phyloP scores from a whole-genome alignment of 2,888 invertebrate genomes.

The Philhelius pedissequus region DNA sequence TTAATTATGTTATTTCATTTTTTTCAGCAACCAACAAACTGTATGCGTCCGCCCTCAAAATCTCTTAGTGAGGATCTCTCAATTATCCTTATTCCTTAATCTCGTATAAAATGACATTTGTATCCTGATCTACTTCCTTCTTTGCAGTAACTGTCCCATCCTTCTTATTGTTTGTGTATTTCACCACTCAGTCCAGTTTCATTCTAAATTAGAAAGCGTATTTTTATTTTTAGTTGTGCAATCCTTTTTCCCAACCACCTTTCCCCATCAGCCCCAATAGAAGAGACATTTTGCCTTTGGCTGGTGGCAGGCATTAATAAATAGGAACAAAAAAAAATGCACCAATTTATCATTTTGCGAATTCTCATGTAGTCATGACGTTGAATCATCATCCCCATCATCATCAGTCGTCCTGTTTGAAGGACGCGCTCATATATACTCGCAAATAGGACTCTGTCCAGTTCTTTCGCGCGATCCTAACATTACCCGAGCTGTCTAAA shows the following conservation, averaged over 20 bases:
- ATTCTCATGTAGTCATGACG: constrained; percentile 24
- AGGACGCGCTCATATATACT: background rate
- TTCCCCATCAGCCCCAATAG: constrained; percentile 29
- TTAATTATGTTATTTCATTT: constrained; percentile 59
- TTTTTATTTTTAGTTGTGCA: constrained; percentile 41
- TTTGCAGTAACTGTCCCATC: background rate
- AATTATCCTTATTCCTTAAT: constrained; percentile 67
- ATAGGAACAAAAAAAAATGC: constrained; percentile 48
- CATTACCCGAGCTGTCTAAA: background rate
- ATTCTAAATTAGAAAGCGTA: constrained; percentile 14
- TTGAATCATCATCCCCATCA: constrained; percentile 59
- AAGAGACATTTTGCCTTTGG: constrained; percentile 37
- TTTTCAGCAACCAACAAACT: constrained; percentile 6
- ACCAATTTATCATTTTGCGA: constrained; percentile 61
- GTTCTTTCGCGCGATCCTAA: background rate
- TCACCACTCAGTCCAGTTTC: background rate
- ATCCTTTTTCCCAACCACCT: constrained; percentile 42
- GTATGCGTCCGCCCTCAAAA: background rate
- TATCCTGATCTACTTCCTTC: constrained; percentile 63
- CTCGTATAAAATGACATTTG: constrained; percentile 66
- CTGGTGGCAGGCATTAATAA: background rate
- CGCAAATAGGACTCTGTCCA: background rate
- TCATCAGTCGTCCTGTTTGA: constrained; percentile 35
- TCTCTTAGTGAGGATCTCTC: constrained; percentile 49
- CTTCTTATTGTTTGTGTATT: background rate